Conservation (phyloP, 2,888 invertebrate genomes). For the Synanthedon andrenaeformis region DNA sequence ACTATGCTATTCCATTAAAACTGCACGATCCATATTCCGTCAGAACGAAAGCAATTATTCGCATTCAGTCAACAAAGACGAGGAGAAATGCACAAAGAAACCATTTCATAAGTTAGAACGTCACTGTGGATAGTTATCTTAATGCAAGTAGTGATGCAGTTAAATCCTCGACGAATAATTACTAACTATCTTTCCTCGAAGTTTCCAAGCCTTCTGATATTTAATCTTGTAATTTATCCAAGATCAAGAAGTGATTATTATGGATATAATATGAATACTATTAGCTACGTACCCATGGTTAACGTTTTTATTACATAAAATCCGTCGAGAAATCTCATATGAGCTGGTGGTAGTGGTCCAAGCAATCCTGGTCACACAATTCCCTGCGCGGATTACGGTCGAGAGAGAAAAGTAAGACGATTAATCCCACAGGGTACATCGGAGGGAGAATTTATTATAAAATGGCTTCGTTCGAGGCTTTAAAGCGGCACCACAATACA, state of each 20-base stretch:
- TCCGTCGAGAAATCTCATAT: neutral
- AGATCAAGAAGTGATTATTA: too few relatives aligned
- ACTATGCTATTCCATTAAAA: slow-evolving; percentile 49
- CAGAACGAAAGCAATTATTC: slow-evolving; percentile 54
- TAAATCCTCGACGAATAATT: slow-evolving; percentile 50
- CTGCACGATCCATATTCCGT: slow-evolving; percentile 45
- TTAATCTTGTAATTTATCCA: too few relatives aligned
- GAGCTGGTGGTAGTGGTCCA: neutral
- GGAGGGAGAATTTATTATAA: slow-evolving; percentile 63
- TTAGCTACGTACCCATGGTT: neutral
- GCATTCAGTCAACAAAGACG: slow-evolving; percentile 51
- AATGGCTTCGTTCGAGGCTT: slow-evolving; percentile 47
- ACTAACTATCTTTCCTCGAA: slow-evolving; percentile 20
- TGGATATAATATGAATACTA: too few relatives aligned
- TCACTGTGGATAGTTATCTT: slow-evolving; percentile 49
- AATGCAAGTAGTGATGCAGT: slow-evolving; percentile 59
- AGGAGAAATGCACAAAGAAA: slow-evolving; percentile 41
- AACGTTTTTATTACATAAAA: neutral
- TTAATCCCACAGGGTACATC: slow-evolving; percentile 59
- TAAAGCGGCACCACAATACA: neutral
- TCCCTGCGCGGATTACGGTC: slow-evolving; percentile 57
- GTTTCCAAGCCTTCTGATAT: too few relatives aligned
- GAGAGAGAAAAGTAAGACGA: slow-evolving; percentile 67
- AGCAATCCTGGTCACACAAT: slow-evolving; percentile 50
- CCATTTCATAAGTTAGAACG: slow-evolving; percentile 58